phyloP scores from a whole-genome alignment of 2,113 vertebrate species.

The Plecturocebus donacophilus region DNA sequence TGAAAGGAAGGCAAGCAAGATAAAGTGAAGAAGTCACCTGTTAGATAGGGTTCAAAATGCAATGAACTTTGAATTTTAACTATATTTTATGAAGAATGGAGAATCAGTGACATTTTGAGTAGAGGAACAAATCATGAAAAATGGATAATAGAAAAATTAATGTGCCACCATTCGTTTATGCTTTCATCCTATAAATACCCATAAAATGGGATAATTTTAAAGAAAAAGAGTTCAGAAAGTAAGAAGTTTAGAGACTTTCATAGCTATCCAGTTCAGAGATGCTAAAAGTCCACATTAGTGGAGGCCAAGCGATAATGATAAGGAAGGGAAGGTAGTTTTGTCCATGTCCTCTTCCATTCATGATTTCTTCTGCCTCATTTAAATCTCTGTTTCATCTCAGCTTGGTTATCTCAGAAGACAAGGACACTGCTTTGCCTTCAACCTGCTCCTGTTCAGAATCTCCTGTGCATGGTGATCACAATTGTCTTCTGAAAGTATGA shows the following conservation, averaged over 20 bases:
- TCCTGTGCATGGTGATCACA: background rate
- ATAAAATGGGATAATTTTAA: background rate
- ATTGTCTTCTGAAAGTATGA: background rate
- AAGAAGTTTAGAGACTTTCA: background rate
- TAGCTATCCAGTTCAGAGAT: background rate
- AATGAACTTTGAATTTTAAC: background rate
- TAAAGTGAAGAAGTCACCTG: background rate
- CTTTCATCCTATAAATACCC: background rate
- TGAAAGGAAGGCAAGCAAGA: background rate
- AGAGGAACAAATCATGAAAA: background rate
- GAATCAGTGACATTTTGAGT: background rate
- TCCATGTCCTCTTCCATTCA: background rate
- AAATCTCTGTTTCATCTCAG: background rate
- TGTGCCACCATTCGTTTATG: background rate
- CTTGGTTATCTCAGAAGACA: background rate
- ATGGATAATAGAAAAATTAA: background rate
- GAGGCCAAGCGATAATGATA: background rate
- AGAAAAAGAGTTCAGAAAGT: background rate
- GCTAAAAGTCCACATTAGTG: background rate
- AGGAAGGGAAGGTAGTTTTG: background rate
- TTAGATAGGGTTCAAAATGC: background rate
- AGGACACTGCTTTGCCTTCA: background rate
- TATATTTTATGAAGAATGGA: background rate
- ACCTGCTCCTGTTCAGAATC: accelerated
- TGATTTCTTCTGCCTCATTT: background rate